Evolutionary conservation across 2,113 vertebrate species (phyloP).

Genomic region (Chionomys nivalis): DNA sequence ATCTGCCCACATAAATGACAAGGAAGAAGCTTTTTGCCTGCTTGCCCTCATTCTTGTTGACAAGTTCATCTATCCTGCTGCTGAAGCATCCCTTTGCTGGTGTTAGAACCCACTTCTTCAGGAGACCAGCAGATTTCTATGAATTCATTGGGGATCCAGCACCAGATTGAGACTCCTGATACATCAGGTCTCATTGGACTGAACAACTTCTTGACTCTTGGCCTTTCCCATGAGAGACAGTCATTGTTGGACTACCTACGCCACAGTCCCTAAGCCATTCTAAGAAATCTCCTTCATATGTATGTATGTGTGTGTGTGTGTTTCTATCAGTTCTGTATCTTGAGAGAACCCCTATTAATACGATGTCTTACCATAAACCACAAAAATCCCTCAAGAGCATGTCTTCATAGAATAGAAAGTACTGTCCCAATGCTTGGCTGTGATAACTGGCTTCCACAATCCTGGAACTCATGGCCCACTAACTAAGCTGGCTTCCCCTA

Average conservation of each 20-base stretch:
- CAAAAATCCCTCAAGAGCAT: not conserved
- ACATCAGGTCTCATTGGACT: not conserved
- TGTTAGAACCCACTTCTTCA: not conserved
- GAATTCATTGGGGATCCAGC: not conserved
- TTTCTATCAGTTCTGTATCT: not conserved
- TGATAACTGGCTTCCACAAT: not conserved
- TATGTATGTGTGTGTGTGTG: not conserved
- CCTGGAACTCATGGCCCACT: not conserved
- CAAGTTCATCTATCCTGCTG: not conserved
- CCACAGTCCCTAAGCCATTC: too few relatives aligned
- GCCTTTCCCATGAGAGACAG: not conserved
- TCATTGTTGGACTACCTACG: not conserved
- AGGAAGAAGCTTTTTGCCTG: not conserved
- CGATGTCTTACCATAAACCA: not conserved
- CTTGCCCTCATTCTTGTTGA: not conserved
- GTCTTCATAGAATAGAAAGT: not conserved
- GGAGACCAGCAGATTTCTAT: not conserved
- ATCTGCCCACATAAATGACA: not conserved
- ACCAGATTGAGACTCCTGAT: not conserved
- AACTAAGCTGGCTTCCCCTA: not conserved
- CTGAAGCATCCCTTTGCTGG: not conserved
- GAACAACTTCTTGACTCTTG: not conserved
- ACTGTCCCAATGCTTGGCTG: not conserved
- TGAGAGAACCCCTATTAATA: not conserved
- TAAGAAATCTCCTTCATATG: not conserved